phyloP scores from a whole-genome alignment of 2,113 vertebrate genomes.

The Pardalotus punctatus region DNA sequence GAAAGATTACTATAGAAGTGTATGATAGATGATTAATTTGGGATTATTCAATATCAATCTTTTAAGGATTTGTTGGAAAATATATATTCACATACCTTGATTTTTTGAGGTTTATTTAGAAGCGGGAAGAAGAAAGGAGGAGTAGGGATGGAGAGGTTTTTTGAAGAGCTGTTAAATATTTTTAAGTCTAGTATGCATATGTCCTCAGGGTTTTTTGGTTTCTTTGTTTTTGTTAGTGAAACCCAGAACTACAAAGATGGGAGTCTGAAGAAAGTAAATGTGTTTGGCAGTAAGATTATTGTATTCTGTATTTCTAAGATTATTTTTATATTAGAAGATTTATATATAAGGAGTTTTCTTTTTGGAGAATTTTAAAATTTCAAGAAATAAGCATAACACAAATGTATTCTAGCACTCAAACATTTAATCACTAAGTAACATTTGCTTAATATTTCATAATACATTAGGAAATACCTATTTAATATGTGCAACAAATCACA shows the following conservation, averaged over 20 bases:
- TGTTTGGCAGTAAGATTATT: neutral
- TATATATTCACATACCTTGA: neutral
- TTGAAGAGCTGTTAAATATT: neutral
- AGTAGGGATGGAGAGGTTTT: neutral
- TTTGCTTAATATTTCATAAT: neutral
- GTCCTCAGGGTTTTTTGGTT: neutral
- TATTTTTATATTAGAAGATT: neutral
- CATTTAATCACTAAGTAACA: neutral
- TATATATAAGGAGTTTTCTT: neutral
- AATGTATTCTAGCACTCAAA: neutral
- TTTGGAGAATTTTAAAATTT: neutral
- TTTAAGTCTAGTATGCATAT: neutral
- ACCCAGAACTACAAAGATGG: neutral
- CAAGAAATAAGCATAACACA: neutral
- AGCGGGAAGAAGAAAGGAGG: neutral
- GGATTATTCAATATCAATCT: neutral
- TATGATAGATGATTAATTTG: neutral
- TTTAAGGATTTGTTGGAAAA: neutral
- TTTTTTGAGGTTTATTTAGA: neutral
- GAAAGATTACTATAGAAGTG: neutral
- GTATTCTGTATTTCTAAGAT: neutral
- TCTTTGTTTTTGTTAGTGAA: neutral
- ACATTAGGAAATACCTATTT: neutral
- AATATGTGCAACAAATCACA: neutral
- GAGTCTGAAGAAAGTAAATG: neutral